Conservation (phyloP, 2,113 vertebrate genomes). For the Indri indri region DNA sequence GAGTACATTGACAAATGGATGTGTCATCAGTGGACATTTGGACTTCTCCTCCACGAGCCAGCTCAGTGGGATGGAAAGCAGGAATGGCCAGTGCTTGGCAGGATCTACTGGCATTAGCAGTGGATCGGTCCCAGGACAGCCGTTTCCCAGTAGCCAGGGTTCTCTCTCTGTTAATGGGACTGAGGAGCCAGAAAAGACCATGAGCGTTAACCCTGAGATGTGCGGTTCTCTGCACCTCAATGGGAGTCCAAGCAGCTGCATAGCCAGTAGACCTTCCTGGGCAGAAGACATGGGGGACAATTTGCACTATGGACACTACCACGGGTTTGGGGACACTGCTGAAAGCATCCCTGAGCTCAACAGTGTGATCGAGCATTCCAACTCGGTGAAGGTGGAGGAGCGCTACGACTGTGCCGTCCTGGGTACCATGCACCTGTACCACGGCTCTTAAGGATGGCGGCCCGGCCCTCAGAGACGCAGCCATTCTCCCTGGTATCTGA, state of each 20-base stretch:
- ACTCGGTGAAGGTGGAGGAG: slow-evolving; percentile 88
- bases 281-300: slow-evolving; percentile 85
- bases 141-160: slow-evolving; percentile 67
- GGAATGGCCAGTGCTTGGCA: slow-evolving; percentile 72
- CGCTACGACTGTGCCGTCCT: slow-evolving; percentile 86
- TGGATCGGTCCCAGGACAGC: slow-evolving; percentile 52
- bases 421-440: slow-evolving; percentile 89
- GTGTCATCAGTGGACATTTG: slow-evolving; percentile 85
- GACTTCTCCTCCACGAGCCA: slow-evolving; percentile 80
- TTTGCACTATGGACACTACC: slow-evolving; percentile 94
- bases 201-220: slow-evolving; percentile 81
- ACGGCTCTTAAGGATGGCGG: slow-evolving; percentile 84
- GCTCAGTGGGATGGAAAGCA: slow-evolving; percentile 78
- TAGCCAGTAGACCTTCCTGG: slow-evolving; percentile 86
- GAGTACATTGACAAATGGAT: slow-evolving; percentile 86
- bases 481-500: not conserved
- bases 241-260: slow-evolving; percentile 89
- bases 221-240: slow-evolving; percentile 93
- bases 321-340: slow-evolving; percentile 97
- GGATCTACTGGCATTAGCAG: slow-evolving; percentile 51
- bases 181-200: slow-evolving; percentile 77
- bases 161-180: not conserved
- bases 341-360: slow-evolving; percentile 92
- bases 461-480: not conserved
- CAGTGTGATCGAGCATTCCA: slow-evolving; percentile 92